phyloP scores from a whole-genome alignment of 2,797 vertebrate species.

The Sebastes itinus region DNA sequence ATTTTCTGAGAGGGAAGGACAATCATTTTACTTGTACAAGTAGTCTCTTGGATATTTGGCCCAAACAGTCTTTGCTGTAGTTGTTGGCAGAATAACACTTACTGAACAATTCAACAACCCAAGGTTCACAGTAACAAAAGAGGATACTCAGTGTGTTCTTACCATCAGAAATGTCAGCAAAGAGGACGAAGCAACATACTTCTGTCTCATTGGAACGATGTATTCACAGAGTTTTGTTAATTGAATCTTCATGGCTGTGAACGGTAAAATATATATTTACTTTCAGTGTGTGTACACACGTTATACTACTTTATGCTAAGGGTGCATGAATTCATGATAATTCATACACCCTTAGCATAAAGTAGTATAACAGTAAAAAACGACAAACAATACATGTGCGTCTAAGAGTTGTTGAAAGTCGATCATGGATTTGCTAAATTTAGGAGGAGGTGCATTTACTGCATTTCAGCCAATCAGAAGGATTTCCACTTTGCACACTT shows the following conservation, averaged over 20 bases:
- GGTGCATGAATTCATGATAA: not conserved
- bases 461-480: not conserved
- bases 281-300: no score
- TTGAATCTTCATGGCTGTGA: conserved; percentile 27
- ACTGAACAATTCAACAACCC: not conserved
- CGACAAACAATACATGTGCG: not conserved
- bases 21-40: not conserved
- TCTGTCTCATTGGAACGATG: not conserved
- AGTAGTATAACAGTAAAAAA: not conserved
- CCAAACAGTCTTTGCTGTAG: rapidly evolving
- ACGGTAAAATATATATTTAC: conserved; percentile 2
- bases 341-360: not conserved
- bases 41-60: not conserved
- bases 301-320: no score
- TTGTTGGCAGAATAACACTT: not conserved
- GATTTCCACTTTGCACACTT: not conserved
- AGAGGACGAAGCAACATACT: conserved; percentile 48
- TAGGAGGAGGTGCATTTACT: not conserved
- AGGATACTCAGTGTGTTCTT: not conserved
- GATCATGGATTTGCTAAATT: not conserved
- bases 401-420: not conserved
- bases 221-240: rapidly evolving
- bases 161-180: conserved; percentile 32
- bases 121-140: not conserved
- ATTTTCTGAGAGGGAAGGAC: rapidly evolving